Base-by-base conservation (phyloP, 2,797 vertebrate genomes). In the Hylomyscus alleni region DNA sequence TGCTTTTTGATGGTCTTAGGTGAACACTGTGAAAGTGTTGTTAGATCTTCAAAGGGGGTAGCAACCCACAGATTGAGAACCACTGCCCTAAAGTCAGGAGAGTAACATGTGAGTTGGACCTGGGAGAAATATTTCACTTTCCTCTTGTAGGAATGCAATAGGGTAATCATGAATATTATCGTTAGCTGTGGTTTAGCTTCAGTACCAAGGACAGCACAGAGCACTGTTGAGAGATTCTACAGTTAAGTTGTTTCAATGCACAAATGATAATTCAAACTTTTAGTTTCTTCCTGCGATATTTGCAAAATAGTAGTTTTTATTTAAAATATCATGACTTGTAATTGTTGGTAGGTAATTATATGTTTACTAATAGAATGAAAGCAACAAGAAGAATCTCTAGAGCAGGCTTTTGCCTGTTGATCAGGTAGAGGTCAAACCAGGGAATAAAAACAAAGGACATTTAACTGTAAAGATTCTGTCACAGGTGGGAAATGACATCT, bases 231-330 rank as follows among this genome's bases (percentile, higher is more conserved):
- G 75, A 11, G 60, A 5, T 9, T n/a, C 14, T 47, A n/a, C 76
- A 40, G 47, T 47, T 12, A 90, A 50, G 24, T 58, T 40, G 26
- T 37, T 84, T 29, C 12, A 1, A 47, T 22, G 7, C 11, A 76
- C 2, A 0, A 92, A 93, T 34, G 34, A 80, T 60, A 29, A 7
- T 24, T 9, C 24, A 84, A 92, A 72, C 47, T 34, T 96, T 8
- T 56, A 24, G 52, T 31, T 92, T 90, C 17, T 94, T 77, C 22
- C 80, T 34, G 62, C 82, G 1, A 62, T 69, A 86, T 67, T 78
- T 85, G 34, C 62, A 94, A 86, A 5, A n/a, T 20, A 78, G 4
- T 15, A 95, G 20, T 17, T 93, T 96, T 96, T 89, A 60, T 75
- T 72, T 82, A 52, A 90, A 95, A 82, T 52, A 0, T n/a, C 47